Evolutionary conservation across 2,797 vertebrate genomes (phyloP).

Genomic region (Chrosomus eos): DNA sequence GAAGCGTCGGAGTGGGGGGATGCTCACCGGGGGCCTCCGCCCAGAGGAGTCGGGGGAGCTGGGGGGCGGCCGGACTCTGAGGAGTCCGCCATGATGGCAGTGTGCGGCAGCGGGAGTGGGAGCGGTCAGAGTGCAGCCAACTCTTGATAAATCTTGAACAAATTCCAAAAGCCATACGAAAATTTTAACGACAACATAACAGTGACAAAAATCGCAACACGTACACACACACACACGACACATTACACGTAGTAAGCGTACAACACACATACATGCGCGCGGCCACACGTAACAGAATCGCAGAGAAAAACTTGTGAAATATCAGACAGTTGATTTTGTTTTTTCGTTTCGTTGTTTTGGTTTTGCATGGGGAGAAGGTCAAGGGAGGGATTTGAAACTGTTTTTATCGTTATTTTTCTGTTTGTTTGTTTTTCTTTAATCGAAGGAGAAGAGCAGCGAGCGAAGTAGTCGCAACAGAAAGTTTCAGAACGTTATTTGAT

Average conservation of each 20-base stretch:
- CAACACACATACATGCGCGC: constrained; percentile 52
- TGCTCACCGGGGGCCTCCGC: constrained; percentile 69
- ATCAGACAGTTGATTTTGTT: constrained; percentile 75
- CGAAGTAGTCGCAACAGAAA: constrained; percentile 69
- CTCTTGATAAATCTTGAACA: constrained; percentile 93
- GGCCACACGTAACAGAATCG: constrained; percentile 70
- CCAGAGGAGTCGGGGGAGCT: constrained; percentile 72
- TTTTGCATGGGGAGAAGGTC: constrained; percentile 80
- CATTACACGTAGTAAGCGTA: constrained; percentile 31
- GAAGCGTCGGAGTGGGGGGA: constrained; percentile 60
- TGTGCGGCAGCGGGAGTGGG: constrained; percentile 77
- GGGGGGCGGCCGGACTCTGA: constrained; percentile 86
- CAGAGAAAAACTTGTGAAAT: constrained; percentile 79
- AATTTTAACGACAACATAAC: constrained; percentile 79
- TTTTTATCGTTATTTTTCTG: constrained; percentile 59
- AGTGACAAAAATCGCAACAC: constrained; percentile 54
- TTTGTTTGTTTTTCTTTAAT: constrained; percentile 73
- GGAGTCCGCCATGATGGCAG: constrained; percentile 81
- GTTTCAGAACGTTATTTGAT: constrained; percentile 78
- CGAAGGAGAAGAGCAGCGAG: constrained; percentile 62
- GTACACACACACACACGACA: constrained; percentile 52
- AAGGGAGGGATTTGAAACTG: constrained; percentile 62
- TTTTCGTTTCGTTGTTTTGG: constrained; percentile 72
- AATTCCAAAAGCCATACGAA: constrained; percentile 85
- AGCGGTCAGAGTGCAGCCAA: constrained; percentile 86